These are phyloP conservation scores for Ladona fulva DNA, from an alignment of 1,140 invertebrate species.

Conservation along the genomic window DNA sequence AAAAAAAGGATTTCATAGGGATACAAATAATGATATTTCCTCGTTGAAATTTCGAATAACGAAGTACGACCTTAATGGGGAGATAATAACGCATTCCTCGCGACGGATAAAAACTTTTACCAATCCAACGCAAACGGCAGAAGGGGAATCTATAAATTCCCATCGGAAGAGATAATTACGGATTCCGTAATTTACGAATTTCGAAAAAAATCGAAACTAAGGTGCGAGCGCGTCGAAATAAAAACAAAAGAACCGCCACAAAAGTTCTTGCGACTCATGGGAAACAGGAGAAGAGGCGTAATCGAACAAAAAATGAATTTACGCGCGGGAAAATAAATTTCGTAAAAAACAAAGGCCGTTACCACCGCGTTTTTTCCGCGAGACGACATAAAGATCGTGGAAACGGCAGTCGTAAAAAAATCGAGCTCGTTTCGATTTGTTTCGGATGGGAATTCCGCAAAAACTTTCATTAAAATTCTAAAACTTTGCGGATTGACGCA, in stretches of 20 bases:
- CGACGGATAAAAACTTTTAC: too few relatives aligned
- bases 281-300: too few relatives aligned
- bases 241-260: not conserved
- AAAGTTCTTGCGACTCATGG: not conserved
- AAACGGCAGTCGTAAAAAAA: not conserved
- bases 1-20: too few relatives aligned
- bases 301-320: too few relatives aligned
- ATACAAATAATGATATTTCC: too few relatives aligned
- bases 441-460: not conserved
- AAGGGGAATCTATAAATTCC: not conserved
- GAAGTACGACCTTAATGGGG: too few relatives aligned
- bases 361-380: not conserved
- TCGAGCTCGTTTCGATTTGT: not conserved
- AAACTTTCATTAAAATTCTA: constrained; percentile 6
- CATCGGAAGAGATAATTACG: not conserved
- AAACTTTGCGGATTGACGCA: not conserved
- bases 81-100: too few relatives aligned
- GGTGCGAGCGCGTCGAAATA: not conserved
- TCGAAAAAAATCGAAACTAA: not conserved
- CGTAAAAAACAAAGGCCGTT: not conserved
- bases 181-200: not conserved
- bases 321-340: not conserved
- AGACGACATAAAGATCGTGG: not conserved
- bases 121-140: too few relatives aligned
- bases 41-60: too few relatives aligned